Evolutionary conservation across 2,888 invertebrate species (phyloP).

Genomic region (Abrostola triplasia): DNA sequence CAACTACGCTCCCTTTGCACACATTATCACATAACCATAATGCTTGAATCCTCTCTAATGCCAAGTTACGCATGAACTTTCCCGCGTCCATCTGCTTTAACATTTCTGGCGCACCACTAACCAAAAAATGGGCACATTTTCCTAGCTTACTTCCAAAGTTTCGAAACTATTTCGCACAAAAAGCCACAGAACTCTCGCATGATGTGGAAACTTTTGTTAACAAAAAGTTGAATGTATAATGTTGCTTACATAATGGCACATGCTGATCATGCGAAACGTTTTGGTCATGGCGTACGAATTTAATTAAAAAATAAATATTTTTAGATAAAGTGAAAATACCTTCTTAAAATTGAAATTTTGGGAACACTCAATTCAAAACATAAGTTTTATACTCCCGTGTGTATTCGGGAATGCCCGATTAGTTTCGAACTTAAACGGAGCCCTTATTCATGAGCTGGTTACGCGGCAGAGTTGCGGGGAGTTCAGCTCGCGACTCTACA

Average conservation of each 20-base stretch:
- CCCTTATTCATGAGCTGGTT: too few relatives aligned
- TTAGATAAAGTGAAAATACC: neutral
- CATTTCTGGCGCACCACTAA: slow-evolving; percentile 9
- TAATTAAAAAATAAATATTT: neutral
- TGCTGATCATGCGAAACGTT: slow-evolving; percentile 32
- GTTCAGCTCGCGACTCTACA: too few relatives aligned
- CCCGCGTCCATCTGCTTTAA: slow-evolving; percentile 29
- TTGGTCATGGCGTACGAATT: slow-evolving; percentile 7
- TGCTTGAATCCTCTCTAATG: slow-evolving; percentile 13
- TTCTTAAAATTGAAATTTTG: too few relatives aligned
- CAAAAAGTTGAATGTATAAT: slow-evolving; percentile 53
- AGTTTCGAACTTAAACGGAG: too few relatives aligned
- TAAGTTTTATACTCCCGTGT: too few relatives aligned
- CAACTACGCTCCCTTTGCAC: neutral
- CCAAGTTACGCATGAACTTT: slow-evolving; percentile 33
- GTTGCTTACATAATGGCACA: slow-evolving; percentile 36
- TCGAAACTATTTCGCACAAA: slow-evolving; percentile 48
- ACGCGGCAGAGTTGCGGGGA: too few relatives aligned
- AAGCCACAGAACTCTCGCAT: slow-evolving; percentile 50
- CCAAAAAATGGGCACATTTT: slow-evolving; percentile 43
- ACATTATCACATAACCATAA: slow-evolving; percentile 2
- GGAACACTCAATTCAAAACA: too few relatives aligned
- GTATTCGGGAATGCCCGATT: too few relatives aligned
- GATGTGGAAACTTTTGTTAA: slow-evolving; percentile 47
- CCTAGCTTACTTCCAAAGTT: slow-evolving; percentile 47